Base-by-base conservation (phyloP, 2,113 vertebrate species). In the Stegastes partitus region DNA sequence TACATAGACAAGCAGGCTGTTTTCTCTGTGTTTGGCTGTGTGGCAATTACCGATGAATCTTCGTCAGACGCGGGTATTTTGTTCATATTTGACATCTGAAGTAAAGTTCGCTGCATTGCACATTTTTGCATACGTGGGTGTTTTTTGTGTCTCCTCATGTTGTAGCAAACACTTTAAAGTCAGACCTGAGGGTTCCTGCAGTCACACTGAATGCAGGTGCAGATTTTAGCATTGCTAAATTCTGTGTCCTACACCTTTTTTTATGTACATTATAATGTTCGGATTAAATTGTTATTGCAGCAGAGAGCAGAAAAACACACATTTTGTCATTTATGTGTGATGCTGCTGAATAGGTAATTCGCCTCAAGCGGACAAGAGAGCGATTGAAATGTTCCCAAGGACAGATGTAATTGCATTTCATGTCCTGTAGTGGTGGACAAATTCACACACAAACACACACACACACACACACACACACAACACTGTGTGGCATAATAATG, bases 341-440 rank as follows among this genome's bases (percentile, higher is more conserved):
- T 71, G 22, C 34, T 81, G 68, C 62, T 77, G 81, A 85, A 83
- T 50, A 74, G 72, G 56, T 89, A 51, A 91, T 85, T 87, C 85
- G 63, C 87, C 65, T 82, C 62, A 77, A 81, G 83, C 39, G 3
- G 37, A 77, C 77, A 68, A n/a, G 9, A 50, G 26, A 68, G 64
- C 3, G 34, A 82, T n/a, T 85, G 71, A 79, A 87, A 91, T 83
- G 26, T 79, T 89, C 59, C 74, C 86, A 92, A 91, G 88, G 89
- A 87, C 86, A 78, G 69, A 80, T 85, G 79, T 86, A 82, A 91
- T 91, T 90, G 84, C 82, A 86, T 90, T 92, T 86, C 67, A 85
- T 87, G 69, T 84, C 57, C 68, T 70, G 44, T 74, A 57, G 56
- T 72, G 10, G 37, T 64, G 54, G 67, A 77, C 71, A 77, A 59